Conservation (phyloP, 2,888 invertebrate genomes). For the Coleophora flavipennella region DNA sequence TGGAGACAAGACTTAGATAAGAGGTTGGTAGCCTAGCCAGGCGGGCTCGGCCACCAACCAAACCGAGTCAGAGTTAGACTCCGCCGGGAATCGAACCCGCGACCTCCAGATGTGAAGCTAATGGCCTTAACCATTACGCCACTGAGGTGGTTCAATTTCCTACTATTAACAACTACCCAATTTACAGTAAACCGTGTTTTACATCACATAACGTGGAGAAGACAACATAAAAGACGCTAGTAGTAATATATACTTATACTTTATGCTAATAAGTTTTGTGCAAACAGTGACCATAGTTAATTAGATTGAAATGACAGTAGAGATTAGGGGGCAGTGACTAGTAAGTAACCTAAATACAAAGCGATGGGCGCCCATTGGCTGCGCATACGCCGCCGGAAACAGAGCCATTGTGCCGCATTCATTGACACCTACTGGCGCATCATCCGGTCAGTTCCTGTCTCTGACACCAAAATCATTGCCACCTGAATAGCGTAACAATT, state of each 20-base stretch:
- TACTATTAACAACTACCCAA: too few relatives aligned
- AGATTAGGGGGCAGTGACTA: slow-evolving; percentile 36
- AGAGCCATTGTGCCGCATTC: slow-evolving; percentile 66
- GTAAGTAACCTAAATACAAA: slow-evolving; percentile 72
- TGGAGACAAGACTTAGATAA: too few relatives aligned
- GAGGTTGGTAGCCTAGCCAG: too few relatives aligned
- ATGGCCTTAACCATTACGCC: too few relatives aligned
- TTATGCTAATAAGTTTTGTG: slow-evolving; percentile 35
- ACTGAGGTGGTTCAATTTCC: too few relatives aligned
- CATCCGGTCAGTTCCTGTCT: slow-evolving; percentile 62
- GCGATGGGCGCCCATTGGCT: slow-evolving; percentile 27
- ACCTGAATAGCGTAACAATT: slow-evolving; percentile 1
- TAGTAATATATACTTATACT: slow-evolving; percentile 17
- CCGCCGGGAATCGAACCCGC: too few relatives aligned
- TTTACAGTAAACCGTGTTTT: too few relatives aligned
- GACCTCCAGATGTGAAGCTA: too few relatives aligned
- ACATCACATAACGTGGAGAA: too few relatives aligned
- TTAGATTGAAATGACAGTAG: slow-evolving; percentile 61
- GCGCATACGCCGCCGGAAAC: slow-evolving; percentile 43
- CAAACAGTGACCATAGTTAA: slow-evolving; percentile 49
- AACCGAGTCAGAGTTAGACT: too few relatives aligned
- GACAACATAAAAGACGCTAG: neutral
- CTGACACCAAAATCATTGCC: slow-evolving; percentile 19
- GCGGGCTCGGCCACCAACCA: too few relatives aligned
- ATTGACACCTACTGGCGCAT: slow-evolving; percentile 65